Evolutionary conservation across 1,140 invertebrate genomes (phyloP).

Genomic region (Trichomalopsis sarcophagae): DNA sequence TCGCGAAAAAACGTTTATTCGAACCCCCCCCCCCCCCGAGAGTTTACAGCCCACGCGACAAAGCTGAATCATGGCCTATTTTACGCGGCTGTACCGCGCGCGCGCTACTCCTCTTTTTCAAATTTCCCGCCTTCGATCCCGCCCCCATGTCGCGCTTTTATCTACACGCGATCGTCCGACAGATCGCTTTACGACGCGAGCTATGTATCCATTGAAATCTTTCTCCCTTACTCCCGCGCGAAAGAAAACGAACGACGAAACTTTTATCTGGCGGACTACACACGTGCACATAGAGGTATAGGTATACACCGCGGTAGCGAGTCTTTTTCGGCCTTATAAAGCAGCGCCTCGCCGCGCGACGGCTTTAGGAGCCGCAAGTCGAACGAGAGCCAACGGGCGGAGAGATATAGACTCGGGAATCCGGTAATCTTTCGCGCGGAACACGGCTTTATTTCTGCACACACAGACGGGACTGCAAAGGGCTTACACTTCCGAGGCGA

Average conservation of each 20-base stretch:
- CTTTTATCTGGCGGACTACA: background rate
- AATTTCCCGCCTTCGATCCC: too few species aligned
- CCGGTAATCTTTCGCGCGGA: constrained; percentile 63
- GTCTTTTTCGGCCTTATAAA: background rate
- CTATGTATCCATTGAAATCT: too few species aligned
- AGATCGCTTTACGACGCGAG: too few species aligned
- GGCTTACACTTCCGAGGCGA: background rate
- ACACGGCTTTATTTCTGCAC: constrained; percentile 61
- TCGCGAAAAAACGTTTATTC: too few species aligned
- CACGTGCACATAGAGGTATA: background rate
- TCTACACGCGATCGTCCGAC: too few species aligned
- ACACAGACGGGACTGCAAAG: too few species aligned
- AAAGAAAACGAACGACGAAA: background rate
- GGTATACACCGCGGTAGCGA: background rate
- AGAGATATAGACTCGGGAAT: constrained; percentile 54
- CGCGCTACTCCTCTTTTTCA: too few species aligned
- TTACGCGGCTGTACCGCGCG: too few species aligned
- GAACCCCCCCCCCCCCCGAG: too few species aligned
- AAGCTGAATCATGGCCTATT: background rate
- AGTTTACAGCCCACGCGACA: background rate
- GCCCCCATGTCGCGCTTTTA: too few species aligned
- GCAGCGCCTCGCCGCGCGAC: constrained; percentile 24
- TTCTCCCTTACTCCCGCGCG: too few species aligned
- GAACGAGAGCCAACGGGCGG: background rate
- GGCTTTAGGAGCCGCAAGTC: constrained; percentile 44